Conservation (phyloP, 2,888 invertebrate species). For the Diabrotica balteata region DNA sequence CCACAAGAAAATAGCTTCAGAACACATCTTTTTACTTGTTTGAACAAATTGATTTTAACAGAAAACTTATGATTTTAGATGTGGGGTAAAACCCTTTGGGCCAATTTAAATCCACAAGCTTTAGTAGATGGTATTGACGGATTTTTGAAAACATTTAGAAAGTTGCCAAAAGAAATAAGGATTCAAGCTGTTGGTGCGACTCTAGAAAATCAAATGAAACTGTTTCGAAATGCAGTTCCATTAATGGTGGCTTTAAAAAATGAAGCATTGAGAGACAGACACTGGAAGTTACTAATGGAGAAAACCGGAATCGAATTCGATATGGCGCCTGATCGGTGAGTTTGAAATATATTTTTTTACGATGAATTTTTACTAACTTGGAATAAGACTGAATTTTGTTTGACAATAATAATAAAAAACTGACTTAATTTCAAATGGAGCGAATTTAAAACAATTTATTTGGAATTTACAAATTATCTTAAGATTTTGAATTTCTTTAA, state of each 20-base stretch:
- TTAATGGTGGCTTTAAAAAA: conserved; percentile 91
- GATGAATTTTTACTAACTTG: too few species aligned
- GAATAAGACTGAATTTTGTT: too few species aligned
- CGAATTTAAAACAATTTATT: too few species aligned
- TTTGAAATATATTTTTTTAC: background rate
- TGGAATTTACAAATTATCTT: too few species aligned
- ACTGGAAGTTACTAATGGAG: conserved; percentile 88
- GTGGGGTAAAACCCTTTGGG: conserved; percentile 91
- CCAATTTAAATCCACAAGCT: conserved; percentile 82
- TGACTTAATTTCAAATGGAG: too few species aligned
- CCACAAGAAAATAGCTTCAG: too few species aligned
- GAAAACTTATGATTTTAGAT: conserved; percentile 38
- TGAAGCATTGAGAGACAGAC: conserved; percentile 87
- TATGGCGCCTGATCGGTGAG: conserved; percentile 74
- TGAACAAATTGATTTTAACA: too few species aligned
- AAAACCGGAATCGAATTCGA: conserved; percentile 86
- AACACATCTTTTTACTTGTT: too few species aligned
- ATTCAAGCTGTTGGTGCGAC: conserved; percentile 69
- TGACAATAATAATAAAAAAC: too few species aligned
- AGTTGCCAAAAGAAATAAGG: conserved; percentile 72
- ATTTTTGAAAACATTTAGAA: conserved; percentile 80
- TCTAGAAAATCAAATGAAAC: conserved; percentile 84
- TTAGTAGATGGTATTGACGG: conserved; percentile 86
- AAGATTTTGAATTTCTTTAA: too few species aligned
- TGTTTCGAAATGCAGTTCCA: conserved; percentile 86